phyloP scores from a whole-genome alignment of 2,113 vertebrate genomes.

The Cricetomys ansorgei region DNA sequence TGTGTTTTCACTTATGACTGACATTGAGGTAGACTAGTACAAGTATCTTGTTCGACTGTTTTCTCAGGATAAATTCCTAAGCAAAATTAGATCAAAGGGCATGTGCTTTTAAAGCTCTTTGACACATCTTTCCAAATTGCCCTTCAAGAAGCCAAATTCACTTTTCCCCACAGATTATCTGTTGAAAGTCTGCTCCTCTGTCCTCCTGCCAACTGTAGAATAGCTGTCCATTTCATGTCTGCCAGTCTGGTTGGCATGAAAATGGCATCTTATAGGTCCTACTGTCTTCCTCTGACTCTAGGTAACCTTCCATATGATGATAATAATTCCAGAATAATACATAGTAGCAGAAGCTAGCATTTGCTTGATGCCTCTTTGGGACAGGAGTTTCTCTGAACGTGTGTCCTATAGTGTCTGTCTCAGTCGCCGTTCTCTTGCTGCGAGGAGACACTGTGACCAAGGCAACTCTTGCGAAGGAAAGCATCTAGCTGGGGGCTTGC shows the following conservation, averaged over 20 bases:
- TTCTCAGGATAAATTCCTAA: constrained; percentile 10
- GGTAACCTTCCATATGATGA: background rate
- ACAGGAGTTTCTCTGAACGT: background rate
- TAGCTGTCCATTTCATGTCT: background rate
- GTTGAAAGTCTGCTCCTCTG: background rate
- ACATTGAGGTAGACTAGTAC: background rate
- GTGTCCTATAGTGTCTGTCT: background rate
- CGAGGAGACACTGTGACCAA: background rate
- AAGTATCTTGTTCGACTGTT: background rate
- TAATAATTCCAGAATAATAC: background rate
- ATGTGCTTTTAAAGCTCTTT: background rate
- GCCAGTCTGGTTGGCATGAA: background rate
- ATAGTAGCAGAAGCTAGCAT: background rate
- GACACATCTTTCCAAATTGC: background rate
- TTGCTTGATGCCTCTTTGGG: background rate
- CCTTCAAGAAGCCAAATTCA: background rate
- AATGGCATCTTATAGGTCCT: background rate
- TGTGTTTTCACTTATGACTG: background rate
- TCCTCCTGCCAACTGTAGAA: background rate
- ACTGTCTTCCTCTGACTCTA: constrained; percentile 1
- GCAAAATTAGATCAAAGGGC: background rate
- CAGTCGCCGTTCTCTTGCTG: too few relatives aligned
- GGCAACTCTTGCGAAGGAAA: background rate
- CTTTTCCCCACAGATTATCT: background rate
- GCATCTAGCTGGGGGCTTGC: background rate